Evolutionary conservation across 2,888 invertebrate species (phyloP).

Genomic region (Melanostoma mellinum): DNA sequence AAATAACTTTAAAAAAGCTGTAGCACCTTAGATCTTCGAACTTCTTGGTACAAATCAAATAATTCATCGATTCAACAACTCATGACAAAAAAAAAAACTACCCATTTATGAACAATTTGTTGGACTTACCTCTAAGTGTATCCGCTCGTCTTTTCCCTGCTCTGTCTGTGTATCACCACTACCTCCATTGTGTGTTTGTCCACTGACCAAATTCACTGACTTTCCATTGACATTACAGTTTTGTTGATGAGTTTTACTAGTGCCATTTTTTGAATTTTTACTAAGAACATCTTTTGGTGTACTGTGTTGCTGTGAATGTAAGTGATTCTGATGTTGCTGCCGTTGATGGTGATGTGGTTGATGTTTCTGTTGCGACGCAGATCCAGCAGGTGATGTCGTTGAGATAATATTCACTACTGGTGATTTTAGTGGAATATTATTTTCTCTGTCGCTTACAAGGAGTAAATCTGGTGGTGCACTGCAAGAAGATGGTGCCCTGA

Average conservation of each 20-base stretch:
- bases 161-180: constrained; percentile 69
- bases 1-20: no score
- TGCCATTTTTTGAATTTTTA: constrained; percentile 68
- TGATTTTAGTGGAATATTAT: constrained; percentile 79
- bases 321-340: constrained; percentile 47
- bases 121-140: constrained; percentile 80
- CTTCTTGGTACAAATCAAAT: not conserved
- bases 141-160: constrained; percentile 78
- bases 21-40: no score
- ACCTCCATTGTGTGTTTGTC: constrained; percentile 73
- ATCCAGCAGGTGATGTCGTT: constrained; percentile 76
- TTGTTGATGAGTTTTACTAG: constrained; percentile 65
- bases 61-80: not conserved
- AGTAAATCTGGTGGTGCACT: constrained; percentile 86
- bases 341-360: constrained; percentile 65
- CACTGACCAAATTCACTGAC: constrained; percentile 70
- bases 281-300: constrained; percentile 73
- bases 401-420: constrained; percentile 80
- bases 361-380: constrained; percentile 73
- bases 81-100: not conserved
- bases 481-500: constrained; percentile 85
- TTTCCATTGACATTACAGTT: constrained; percentile 62
- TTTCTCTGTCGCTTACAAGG: constrained; percentile 84
- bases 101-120: no score
- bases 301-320: constrained; percentile 48